Conservation (phyloP, 1,140 invertebrate genomes). For the Olivierus martensii region DNA sequence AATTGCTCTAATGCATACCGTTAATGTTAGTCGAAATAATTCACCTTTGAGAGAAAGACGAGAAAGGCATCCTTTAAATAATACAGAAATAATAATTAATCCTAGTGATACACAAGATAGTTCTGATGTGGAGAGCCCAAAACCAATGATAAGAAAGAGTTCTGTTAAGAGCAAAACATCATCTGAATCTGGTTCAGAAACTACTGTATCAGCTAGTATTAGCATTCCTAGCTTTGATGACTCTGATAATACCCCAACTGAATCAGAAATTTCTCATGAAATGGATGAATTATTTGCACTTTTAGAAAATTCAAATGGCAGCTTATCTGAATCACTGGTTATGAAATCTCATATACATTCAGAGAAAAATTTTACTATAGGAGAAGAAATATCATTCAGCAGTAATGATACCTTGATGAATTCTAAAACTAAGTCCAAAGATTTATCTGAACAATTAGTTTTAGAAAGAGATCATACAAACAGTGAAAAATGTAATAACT, state of each 20-base stretch:
- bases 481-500: too few relatives aligned
- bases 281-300: slow-evolving; percentile 18
- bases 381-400: too few relatives aligned
- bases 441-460: too few relatives aligned
- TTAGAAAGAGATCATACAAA: too few relatives aligned
- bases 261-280: slow-evolving; percentile 20
- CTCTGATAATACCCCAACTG: slow-evolving; percentile 17
- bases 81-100: background rate
- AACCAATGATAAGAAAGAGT: slow-evolving; percentile 5
- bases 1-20: slow-evolving; percentile 82
- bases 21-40: slow-evolving; percentile 41
- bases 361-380: too few relatives aligned
- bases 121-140: slow-evolving; percentile 14
- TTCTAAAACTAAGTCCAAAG: too few relatives aligned
- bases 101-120: slow-evolving; percentile 7
- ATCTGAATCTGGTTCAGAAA: slow-evolving; percentile 16
- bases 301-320: slow-evolving; percentile 7
- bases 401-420: too few relatives aligned
- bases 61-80: slow-evolving; percentile 1
- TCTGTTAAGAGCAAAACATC: slow-evolving; percentile 14
- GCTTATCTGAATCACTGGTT: too few relatives aligned
- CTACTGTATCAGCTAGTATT: slow-evolving; percentile 18
- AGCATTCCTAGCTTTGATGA: slow-evolving; percentile 19
- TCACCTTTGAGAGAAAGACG: slow-evolving; percentile 11
- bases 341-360: too few relatives aligned